phyloP scores from a whole-genome alignment of 2,113 vertebrate genomes.

The Scatophagus argus region DNA sequence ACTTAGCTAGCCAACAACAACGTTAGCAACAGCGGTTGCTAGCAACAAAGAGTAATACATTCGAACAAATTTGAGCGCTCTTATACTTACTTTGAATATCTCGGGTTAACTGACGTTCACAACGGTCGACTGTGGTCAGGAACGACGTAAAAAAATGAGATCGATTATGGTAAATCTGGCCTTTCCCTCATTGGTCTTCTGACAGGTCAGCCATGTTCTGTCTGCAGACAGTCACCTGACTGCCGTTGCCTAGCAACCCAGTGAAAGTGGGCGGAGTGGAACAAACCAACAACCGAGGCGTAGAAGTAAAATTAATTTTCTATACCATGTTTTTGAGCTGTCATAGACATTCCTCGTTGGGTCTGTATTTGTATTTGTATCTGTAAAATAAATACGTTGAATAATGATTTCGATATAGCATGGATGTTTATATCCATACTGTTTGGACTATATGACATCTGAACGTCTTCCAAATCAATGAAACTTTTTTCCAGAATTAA shows the following conservation, averaged over 20 bases:
- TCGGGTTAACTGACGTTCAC: slow-evolving; percentile 37
- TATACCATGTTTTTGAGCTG: no score
- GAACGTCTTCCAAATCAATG: no score
- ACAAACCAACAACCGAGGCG: background rate
- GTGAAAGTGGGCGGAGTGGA: slow-evolving; percentile 65
- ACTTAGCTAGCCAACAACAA: slow-evolving; percentile 63
- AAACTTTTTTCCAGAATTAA: no score
- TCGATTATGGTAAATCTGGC: slow-evolving; percentile 79
- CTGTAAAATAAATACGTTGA: no score
- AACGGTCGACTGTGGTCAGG: slow-evolving; percentile 29
- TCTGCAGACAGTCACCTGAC: slow-evolving; percentile 86
- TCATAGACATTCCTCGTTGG: no score
- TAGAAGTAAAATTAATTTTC: no score
- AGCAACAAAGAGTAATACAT: background rate
- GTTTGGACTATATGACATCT: background rate
- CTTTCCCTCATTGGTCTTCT: slow-evolving; percentile 82
- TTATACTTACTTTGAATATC: slow-evolving; percentile 66
- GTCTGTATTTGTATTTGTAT: no score
- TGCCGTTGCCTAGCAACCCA: slow-evolving; percentile 76
- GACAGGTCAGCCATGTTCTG: slow-evolving; percentile 85
- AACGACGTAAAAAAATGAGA: slow-evolving; percentile 57
- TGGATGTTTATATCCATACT: background rate
- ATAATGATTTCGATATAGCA: no score
- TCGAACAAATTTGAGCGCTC: background rate
- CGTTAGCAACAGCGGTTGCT: slow-evolving; percentile 31